Evolutionary conservation across 2,888 invertebrate species (phyloP).

Genomic region (Dasysyrphus tricinctus): DNA sequence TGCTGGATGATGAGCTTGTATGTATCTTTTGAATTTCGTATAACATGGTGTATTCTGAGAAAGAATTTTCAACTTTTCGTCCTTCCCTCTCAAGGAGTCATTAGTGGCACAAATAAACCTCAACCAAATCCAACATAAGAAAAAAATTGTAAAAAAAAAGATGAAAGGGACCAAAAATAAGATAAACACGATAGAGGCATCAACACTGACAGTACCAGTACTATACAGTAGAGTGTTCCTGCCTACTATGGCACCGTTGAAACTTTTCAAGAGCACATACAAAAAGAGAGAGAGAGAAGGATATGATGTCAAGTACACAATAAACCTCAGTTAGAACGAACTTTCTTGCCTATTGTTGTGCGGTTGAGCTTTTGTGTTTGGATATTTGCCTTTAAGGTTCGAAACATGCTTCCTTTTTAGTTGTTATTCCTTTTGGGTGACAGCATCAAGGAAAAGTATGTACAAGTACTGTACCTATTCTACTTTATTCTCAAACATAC

Average conservation of each 20-base stretch:
- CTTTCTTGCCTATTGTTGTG: slow-evolving; percentile 70
- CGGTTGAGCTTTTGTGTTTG: slow-evolving; percentile 70
- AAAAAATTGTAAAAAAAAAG: slow-evolving; percentile 29
- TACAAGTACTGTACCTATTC: neutral
- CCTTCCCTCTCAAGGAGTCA: slow-evolving; percentile 63
- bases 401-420: slow-evolving; percentile 25
- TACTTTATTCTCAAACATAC: neutral
- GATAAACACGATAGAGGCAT: slow-evolving; percentile 38
- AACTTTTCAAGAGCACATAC: slow-evolving; percentile 56
- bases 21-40: slow-evolving; percentile 55
- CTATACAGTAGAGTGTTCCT: slow-evolving; percentile 16
- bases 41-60: slow-evolving; percentile 29
- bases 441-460: slow-evolving; percentile 11
- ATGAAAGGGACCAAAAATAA: slow-evolving; percentile 39
- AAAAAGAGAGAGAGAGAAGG: slow-evolving; percentile 4
- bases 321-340: slow-evolving; percentile 61
- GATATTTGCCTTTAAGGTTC: slow-evolving; percentile 52
- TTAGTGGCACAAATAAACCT: slow-evolving; percentile 52
- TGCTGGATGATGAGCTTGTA: slow-evolving; percentile 49
- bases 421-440: slow-evolving; percentile 27
- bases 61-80: slow-evolving; percentile 47
- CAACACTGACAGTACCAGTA: slow-evolving; percentile 49
- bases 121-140: slow-evolving; percentile 21
- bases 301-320: slow-evolving; percentile 74
- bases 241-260: slow-evolving; percentile 15